Conservation (phyloP, 2,797 vertebrate species). For the Crypturellus tataupa region DNA sequence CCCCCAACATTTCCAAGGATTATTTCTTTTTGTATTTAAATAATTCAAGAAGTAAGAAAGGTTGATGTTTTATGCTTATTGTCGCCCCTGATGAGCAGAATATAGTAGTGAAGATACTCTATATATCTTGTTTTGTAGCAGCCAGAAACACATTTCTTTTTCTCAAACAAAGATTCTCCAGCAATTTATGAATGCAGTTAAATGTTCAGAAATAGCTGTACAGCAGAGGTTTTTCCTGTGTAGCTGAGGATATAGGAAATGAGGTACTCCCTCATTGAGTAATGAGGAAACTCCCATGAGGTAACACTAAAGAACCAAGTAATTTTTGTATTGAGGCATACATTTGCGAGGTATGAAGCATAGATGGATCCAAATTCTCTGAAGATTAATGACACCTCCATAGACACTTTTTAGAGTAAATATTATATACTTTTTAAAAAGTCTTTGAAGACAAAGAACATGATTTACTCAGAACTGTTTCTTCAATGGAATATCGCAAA, state of each 20-base stretch:
- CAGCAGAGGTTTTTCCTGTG: not conserved
- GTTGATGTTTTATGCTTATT: not conserved
- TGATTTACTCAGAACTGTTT: not conserved
- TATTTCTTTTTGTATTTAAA: conserved; percentile 36
- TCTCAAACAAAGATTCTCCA: not conserved
- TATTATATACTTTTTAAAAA: not conserved
- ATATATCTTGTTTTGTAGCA: conserved; percentile 18
- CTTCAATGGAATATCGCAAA: not conserved
- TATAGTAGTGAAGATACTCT: not conserved
- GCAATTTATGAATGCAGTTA: conserved; percentile 28
- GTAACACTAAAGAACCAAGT: not conserved
- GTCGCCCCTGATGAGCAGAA: conserved; percentile 14
- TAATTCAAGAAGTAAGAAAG: conserved; percentile 19
- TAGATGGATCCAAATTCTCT: not conserved
- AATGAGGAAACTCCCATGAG: not conserved
- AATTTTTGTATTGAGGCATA: not conserved
- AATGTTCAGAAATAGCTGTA: not conserved
- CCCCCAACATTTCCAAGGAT: conserved; percentile 2
- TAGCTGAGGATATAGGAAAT: not conserved
- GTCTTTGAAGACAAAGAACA: not conserved
- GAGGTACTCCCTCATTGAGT: too few relatives aligned
- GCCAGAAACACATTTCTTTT: not conserved
- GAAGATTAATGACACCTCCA: not conserved
- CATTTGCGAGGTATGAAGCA: not conserved
- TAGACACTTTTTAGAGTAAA: not conserved